phyloP scores from a whole-genome alignment of 2,113 vertebrate genomes.

The Tachysurus fulvidraco region DNA sequence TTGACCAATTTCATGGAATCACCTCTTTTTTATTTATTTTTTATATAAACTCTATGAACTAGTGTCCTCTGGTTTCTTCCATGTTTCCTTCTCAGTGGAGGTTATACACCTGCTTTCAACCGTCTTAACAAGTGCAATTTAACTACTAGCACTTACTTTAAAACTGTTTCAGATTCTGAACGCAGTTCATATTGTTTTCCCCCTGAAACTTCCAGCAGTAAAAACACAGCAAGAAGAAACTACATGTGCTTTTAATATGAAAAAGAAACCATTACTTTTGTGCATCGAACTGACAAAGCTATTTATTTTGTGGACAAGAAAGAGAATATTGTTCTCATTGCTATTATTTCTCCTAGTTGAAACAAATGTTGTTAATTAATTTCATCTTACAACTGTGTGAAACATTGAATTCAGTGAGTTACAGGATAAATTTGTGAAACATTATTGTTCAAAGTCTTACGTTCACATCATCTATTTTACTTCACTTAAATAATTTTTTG shows the following conservation, averaged over 20 bases:
- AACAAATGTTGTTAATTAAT: not conserved
- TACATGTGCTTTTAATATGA: not conserved
- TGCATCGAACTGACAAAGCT: not conserved
- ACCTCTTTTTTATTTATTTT: no score
- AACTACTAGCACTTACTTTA: not conserved
- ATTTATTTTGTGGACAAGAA: not conserved
- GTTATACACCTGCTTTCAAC: not conserved
- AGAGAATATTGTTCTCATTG: not conserved
- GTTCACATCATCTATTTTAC: no score
- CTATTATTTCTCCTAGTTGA: not conserved
- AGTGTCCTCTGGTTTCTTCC: constrained; percentile 7
- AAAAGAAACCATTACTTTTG: not conserved
- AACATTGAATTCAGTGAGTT: not conserved
- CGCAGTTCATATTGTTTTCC: not conserved
- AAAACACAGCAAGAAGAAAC: not conserved
- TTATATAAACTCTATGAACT: not conserved
- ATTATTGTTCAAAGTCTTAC: no score
- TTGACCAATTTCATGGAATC: not conserved
- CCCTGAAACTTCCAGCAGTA: not conserved
- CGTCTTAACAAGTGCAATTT: not conserved
- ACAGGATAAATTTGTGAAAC: not conserved
- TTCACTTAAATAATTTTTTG: no score
- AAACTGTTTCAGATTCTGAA: not conserved
- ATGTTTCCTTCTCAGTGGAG: not conserved
- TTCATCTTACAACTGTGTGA: not conserved